phyloP scores from a whole-genome alignment of 2,888 invertebrate species.

The Acanthosoma haemorrhoidale region DNA sequence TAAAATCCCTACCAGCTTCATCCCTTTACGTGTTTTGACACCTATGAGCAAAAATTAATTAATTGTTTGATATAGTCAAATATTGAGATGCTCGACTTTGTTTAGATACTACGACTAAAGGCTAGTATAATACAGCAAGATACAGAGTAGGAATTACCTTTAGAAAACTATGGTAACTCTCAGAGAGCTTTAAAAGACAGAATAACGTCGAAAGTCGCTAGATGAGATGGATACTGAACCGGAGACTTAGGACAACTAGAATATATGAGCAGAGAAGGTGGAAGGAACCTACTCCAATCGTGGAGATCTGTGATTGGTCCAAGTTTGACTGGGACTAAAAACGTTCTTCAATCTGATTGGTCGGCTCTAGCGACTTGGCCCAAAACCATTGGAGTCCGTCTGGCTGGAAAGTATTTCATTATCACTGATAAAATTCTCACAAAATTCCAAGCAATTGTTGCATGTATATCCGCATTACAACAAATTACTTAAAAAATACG shows the following conservation, averaged over 20 bases:
- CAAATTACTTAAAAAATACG: no score
- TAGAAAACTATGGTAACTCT: no score
- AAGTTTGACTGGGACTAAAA: conserved; percentile 41
- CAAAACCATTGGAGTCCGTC: conserved; percentile 32
- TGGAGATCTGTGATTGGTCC: conserved; percentile 35
- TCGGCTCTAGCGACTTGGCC: conserved; percentile 29
- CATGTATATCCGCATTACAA: neutral
- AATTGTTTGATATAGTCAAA: no score
- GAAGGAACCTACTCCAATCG: conserved; percentile 31
- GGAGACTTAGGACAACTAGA: neutral
- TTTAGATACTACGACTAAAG: no score
- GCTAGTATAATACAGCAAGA: no score
- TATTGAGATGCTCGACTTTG: no score
- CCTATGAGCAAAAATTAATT: neutral
- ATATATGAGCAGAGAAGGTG: conserved; percentile 5
- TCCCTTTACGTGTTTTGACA: neutral
- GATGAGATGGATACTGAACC: neutral
- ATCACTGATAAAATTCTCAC: neutral
- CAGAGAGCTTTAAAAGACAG: no score
- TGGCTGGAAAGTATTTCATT: no score
- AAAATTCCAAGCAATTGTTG: neutral
- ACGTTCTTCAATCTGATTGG: conserved; percentile 39
- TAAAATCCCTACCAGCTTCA: conserved; percentile 7
- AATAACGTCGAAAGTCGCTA: no score
- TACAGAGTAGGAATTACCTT: no score